Percentiles rank a stretch among this genome's conserved stretches.
These are phyloP conservation scores for Chionis minor DNA, from an alignment of 2,113 vertebrate species.

Conservation along the genomic window DNA sequence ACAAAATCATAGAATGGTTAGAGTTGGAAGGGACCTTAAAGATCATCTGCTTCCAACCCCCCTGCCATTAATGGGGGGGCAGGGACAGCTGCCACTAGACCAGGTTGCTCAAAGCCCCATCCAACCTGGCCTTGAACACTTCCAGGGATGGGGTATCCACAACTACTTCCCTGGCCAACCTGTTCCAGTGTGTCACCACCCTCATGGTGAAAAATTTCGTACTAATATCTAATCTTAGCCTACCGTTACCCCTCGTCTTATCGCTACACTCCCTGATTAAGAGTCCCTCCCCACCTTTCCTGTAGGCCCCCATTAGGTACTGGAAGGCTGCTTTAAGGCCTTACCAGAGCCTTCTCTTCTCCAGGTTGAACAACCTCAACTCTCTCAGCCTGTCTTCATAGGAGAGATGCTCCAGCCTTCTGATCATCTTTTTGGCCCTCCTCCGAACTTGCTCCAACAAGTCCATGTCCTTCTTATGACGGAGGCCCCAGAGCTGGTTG, in stretches of 20 bases:
- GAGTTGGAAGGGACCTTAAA: background rate
- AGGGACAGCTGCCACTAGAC: background rate
- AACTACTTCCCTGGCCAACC: background rate
- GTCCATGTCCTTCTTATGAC: background rate
- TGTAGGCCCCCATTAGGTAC: background rate
- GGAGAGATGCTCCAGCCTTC: background rate
- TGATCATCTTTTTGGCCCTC: background rate
- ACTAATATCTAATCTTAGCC: background rate
- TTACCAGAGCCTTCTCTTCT: background rate
- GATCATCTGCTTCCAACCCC: background rate
- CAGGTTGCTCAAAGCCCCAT: background rate
- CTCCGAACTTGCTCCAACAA: background rate
- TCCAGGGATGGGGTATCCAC: background rate
- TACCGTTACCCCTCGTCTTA: background rate
- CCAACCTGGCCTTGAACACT: background rate
- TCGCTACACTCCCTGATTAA: background rate
- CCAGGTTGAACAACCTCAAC: background rate
- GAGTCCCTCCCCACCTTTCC: background rate
- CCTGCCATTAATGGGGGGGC: background rate
- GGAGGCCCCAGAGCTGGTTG: background rate
- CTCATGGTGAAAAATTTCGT: background rate
- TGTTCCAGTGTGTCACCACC: background rate
- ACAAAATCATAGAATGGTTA: background rate
- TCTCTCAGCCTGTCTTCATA: background rate
- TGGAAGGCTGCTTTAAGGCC: background rate